phyloP scores from a whole-genome alignment of 2,888 invertebrate species.

The Megaustenia siamemsis region DNA sequence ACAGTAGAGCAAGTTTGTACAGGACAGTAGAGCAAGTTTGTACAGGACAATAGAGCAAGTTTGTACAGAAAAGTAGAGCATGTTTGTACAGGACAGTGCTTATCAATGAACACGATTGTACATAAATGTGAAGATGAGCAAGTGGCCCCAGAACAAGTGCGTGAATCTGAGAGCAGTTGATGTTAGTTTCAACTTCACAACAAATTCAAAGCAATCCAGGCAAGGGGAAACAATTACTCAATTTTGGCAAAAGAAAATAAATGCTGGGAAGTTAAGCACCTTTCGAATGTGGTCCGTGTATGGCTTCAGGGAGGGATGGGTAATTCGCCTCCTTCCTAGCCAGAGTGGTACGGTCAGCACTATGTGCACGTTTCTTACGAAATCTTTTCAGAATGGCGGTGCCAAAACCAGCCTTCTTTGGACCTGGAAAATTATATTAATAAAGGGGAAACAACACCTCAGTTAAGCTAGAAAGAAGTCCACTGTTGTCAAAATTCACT shows the following conservation, averaged over 20 bases:
- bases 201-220: not conserved
- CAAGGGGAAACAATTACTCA: not conserved
- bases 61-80: no score
- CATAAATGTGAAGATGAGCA: no score
- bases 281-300: constrained; percentile 71
- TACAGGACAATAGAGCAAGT: no score
- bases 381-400: constrained; percentile 71
- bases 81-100: no score
- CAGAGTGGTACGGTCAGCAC: constrained; percentile 72
- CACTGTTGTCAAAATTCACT: no score
- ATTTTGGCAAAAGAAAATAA: not conserved
- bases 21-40: no score
- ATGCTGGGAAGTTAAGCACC: constrained; percentile 56
- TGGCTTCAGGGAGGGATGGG: constrained; percentile 66
- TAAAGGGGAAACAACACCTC: constrained; percentile 20
- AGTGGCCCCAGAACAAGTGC: no score
- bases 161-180: no score
- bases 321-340: constrained; percentile 69
- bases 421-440: constrained; percentile 68
- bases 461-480: no score
- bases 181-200: no score
- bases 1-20: no score
- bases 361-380: constrained; percentile 74
- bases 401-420: constrained; percentile 72
- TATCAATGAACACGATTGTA: no score